These are phyloP conservation scores for Anoplophora glabripennis DNA, from an alignment of 1,140 invertebrate genomes.

Conservation along the genomic window DNA sequence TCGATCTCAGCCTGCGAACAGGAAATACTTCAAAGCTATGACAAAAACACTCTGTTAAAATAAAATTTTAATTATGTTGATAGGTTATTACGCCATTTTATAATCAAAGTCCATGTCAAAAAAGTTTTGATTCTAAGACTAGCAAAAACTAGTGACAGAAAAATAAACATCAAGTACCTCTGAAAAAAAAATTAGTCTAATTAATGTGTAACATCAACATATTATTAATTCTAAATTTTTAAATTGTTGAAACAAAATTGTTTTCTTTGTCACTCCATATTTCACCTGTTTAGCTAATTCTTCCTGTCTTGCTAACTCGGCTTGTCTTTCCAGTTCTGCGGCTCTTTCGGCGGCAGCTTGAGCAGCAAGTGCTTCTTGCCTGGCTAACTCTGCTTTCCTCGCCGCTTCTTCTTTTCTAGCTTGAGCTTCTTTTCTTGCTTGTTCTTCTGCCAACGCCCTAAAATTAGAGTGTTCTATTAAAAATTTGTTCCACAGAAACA, in stretches of 20 bases:
- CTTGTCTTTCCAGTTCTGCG: constrained; percentile 50
- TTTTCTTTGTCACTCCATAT: too few species aligned
- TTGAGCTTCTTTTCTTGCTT: constrained; percentile 43
- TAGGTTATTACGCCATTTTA: too few species aligned
- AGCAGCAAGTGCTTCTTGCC: constrained; percentile 48
- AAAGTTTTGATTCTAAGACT: too few species aligned
- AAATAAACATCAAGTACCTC: too few species aligned
- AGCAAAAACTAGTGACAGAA: too few species aligned
- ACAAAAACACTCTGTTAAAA: too few species aligned
- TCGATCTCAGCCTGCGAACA: constrained; percentile 49
- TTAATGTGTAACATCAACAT: too few species aligned
- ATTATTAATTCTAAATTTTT: too few species aligned
- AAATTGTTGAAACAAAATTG: too few species aligned
- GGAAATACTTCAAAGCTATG: constrained; percentile 20
- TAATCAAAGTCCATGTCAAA: too few species aligned
- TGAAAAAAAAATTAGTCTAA: too few species aligned
- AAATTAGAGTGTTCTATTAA: constrained; percentile 6
- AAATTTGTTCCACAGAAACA: not conserved
- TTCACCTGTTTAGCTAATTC: constrained; percentile 44
- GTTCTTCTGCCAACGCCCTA: constrained; percentile 47
- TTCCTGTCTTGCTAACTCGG: constrained; percentile 42
- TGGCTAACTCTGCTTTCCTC: constrained; percentile 45
- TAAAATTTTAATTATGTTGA: too few species aligned
- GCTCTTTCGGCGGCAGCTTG: constrained; percentile 49
- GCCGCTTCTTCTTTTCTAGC: constrained; percentile 43